Evolutionary conservation across 1,140 invertebrate genomes (phyloP).

Genomic region (Drosophila seguyi): DNA sequence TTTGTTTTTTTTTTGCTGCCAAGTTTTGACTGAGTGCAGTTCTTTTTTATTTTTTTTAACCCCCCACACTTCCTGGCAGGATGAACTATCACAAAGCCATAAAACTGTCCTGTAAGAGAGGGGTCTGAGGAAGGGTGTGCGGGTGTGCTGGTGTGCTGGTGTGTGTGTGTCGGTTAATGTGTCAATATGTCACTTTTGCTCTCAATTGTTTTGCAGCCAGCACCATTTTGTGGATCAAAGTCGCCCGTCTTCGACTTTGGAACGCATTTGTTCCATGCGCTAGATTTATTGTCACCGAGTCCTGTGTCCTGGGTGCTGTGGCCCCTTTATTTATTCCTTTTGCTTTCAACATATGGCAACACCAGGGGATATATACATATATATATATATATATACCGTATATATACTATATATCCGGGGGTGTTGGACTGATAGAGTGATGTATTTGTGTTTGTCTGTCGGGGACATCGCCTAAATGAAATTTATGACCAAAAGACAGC

Average conservation of each 20-base stretch:
- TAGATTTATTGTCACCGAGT: slow-evolving; percentile 49
- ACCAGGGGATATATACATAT: neutral
- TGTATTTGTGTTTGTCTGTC: slow-evolving; percentile 53
- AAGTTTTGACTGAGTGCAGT: slow-evolving; percentile 50
- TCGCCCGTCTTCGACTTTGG: slow-evolving; percentile 50
- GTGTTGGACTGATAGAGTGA: slow-evolving; percentile 34
- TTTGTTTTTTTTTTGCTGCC: slow-evolving; percentile 33
- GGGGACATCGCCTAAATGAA: slow-evolving; percentile 44
- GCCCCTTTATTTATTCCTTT: slow-evolving; percentile 21
- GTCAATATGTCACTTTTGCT: slow-evolving; percentile 56
- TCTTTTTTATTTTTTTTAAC: neutral
- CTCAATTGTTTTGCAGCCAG: slow-evolving; percentile 50
- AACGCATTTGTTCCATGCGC: slow-evolving; percentile 51
- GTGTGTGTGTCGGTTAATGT: slow-evolving; percentile 41
- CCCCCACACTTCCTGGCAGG: slow-evolving; percentile 5
- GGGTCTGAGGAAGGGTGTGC: neutral
- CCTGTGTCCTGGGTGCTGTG: slow-evolving; percentile 21
- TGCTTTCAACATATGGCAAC: slow-evolving; percentile 21
- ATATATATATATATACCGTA: neutral
- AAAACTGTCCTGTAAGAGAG: slow-evolving; percentile 30
- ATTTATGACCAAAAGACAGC: slow-evolving; percentile 38
- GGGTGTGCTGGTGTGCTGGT: too few relatives aligned
- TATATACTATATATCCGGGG: slow-evolving; percentile 1
- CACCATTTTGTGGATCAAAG: slow-evolving; percentile 51
- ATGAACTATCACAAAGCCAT: slow-evolving; percentile 51